Conservation (phyloP, 2,888 invertebrate species). For the Aplocera efformata region DNA sequence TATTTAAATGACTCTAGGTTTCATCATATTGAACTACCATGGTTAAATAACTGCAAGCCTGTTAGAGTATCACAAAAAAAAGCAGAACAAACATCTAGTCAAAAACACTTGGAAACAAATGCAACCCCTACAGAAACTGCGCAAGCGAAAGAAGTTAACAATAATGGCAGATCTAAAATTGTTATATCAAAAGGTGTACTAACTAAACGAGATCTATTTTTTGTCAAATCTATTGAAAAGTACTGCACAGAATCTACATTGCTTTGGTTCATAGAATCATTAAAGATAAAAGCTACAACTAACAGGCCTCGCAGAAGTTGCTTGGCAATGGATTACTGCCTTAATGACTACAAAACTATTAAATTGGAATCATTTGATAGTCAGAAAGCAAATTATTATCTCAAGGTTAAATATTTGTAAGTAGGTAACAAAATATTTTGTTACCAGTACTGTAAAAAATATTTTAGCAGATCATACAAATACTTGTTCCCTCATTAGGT, state of each 20-base stretch:
- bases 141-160: background rate
- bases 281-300: constrained; percentile 12
- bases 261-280: constrained; percentile 41
- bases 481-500: too few species aligned
- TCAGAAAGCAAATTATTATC: constrained; percentile 15
- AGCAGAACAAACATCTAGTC: background rate
- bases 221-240: constrained; percentile 41
- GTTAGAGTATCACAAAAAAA: constrained; percentile 2
- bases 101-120: background rate
- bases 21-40: constrained; percentile 20
- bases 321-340: constrained; percentile 11
- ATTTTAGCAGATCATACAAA: too few species aligned
- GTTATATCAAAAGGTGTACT: constrained; percentile 26
- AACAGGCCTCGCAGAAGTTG: constrained; percentile 17
- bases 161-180: constrained; percentile 9
- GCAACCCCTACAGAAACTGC: background rate
- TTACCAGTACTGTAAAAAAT: too few species aligned
- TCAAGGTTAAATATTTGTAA: constrained; percentile 5
- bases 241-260: constrained; percentile 33
- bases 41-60: constrained; percentile 12
- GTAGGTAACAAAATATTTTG: too few species aligned
- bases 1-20: constrained; percentile 48
- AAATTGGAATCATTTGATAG: background rate
- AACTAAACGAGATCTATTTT: constrained; percentile 39
- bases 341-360: background rate